Base-by-base conservation (phyloP, 2,113 vertebrate genomes). In the Epinephelus cyanopodus region DNA sequence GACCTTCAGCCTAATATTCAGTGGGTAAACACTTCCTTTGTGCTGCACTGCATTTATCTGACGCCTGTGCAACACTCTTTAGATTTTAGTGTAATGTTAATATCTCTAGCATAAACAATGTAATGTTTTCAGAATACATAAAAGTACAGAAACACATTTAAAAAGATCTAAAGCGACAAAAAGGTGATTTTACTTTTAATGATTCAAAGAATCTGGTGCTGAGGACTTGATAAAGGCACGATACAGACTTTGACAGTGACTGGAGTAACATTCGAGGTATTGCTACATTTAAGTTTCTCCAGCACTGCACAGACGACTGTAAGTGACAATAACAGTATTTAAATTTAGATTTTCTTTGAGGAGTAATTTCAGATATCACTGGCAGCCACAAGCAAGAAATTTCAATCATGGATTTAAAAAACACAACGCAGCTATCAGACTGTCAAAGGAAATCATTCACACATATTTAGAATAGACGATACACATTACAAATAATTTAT, bases 401-500 rank as follows among this genome's bases (percentile, higher is more conserved):
- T 15, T 19, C 18, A 37, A 47, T 61, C 3, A 74, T 25, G 23
- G 14, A 10, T 29, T 60, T 14, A 74, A 69, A 19, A 77, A 10
- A 29, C 9, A 45, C 11, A 45, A 19, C 18, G 52, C 9, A 61
- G 14, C 9, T 29, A 6, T 29, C 23, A 50, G n/a, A 50, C 6
- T 63, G 45, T 14, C 2, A 39, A 39, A 27, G 3, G 23, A 64
- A 81, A 57, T 33, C 48, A 79, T 80, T 33, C 45, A 83, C 69
- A 70, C 33, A 33, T 15, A 52, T 11, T 63, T 74, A 63, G 19
- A 80, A 56, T 1, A 48, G 15, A 57, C 42, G 42, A 62, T 13
- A 80, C 13, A 68, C 79, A 73, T 71, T 78, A 75, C 65, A 82
- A 77, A 60, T 73, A 48, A 75, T 86, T 74, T 74, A 86, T 72